phyloP scores from a whole-genome alignment of 2,113 vertebrate genomes.

The Cygnus atratus region DNA sequence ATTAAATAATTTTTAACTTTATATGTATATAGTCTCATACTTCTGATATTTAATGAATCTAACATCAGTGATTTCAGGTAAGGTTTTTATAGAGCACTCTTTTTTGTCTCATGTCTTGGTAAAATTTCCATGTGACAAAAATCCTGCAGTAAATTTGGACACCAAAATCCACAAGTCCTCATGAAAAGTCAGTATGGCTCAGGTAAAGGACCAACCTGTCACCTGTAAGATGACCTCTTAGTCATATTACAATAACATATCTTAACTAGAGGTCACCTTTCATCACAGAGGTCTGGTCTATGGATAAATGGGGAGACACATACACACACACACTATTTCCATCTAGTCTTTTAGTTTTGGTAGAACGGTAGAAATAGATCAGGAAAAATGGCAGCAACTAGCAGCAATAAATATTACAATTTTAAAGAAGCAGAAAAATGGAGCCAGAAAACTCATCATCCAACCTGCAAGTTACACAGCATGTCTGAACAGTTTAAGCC shows the following conservation, averaged over 20 bases:
- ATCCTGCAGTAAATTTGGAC: background rate
- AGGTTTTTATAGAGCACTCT: background rate
- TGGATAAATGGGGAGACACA: background rate
- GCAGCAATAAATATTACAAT: background rate
- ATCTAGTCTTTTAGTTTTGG: background rate
- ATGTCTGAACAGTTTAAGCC: background rate
- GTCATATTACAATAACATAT: background rate
- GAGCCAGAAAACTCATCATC: background rate
- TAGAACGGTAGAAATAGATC: background rate
- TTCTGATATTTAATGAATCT: background rate
- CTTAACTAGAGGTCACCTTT: background rate
- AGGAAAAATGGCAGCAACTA: background rate
- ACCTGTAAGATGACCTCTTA: rapidly evolving
- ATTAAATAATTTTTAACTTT: background rate
- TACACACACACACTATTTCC: background rate
- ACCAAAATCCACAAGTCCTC: background rate
- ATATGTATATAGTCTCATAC: background rate
- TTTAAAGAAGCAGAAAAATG: background rate
- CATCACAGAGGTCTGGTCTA: background rate
- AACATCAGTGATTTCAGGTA: too few species aligned
- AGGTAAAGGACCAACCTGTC: background rate
- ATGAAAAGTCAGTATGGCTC: background rate
- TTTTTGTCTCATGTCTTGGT: background rate
- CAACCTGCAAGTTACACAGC: background rate
- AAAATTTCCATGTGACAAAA: background rate